Evolutionary conservation across 2,888 invertebrate species (phyloP).

Genomic region (Drosophila seclusa): DNA sequence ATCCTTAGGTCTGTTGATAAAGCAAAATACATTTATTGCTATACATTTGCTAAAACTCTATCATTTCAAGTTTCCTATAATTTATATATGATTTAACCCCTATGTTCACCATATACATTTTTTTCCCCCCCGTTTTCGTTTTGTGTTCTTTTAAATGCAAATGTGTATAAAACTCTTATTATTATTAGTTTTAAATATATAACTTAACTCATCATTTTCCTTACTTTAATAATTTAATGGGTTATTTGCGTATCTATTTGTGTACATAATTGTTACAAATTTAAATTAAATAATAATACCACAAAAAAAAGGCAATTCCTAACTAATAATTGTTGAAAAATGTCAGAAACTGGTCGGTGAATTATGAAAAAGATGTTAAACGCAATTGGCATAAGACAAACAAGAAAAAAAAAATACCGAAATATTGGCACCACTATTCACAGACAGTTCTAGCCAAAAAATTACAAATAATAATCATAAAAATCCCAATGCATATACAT

Average conservation of each 20-base stretch:
- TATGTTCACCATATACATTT: slow-evolving; percentile 45
- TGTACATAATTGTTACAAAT: slow-evolving; percentile 60
- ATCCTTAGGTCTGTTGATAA: slow-evolving; percentile 62
- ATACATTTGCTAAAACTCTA: slow-evolving; percentile 56
- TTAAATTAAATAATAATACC: slow-evolving; percentile 1
- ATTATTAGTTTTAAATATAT: slow-evolving; percentile 43
- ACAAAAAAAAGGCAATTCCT: slow-evolving; percentile 27
- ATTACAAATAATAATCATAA: slow-evolving; percentile 15
- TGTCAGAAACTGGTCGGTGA: slow-evolving; percentile 47
- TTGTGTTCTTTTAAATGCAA: slow-evolving; percentile 44
- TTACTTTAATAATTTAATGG: slow-evolving; percentile 56
- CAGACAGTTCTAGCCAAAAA: slow-evolving; percentile 34
- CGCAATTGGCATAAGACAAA: slow-evolving; percentile 33
- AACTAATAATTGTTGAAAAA: slow-evolving; percentile 57
- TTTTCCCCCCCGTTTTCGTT: slow-evolving; percentile 12
- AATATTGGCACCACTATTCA: slow-evolving; percentile 25
- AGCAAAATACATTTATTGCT: slow-evolving; percentile 57
- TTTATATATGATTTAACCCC: slow-evolving; percentile 50
- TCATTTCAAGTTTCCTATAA: slow-evolving; percentile 36
- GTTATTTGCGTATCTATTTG: slow-evolving; percentile 61
- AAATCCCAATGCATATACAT: slow-evolving; percentile 13
- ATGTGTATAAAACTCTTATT: slow-evolving; percentile 50
- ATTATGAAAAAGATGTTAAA: slow-evolving; percentile 1
- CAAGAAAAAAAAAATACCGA: neutral
- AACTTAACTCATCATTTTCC: slow-evolving; percentile 45